These are phyloP conservation scores for Meandrusa payeni DNA, from an alignment of 2,888 invertebrate species.

Conservation along the genomic window DNA sequence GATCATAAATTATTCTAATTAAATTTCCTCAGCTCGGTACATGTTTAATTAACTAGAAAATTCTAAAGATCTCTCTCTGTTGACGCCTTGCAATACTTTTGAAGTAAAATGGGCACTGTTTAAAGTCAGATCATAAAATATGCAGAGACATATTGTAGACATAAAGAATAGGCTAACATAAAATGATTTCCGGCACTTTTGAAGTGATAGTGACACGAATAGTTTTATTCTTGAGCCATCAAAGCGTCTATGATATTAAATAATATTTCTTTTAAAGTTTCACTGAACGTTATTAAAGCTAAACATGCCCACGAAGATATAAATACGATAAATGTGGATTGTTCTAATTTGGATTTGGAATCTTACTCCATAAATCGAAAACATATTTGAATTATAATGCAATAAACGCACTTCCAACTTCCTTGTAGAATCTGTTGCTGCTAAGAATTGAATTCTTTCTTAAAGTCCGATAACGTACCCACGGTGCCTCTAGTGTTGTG, in stretches of 20 bases:
- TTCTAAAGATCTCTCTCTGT: constrained; percentile 28
- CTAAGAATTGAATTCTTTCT: no score
- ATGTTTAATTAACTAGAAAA: constrained; percentile 48
- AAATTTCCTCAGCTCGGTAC: constrained; percentile 49
- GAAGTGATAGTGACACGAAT: constrained; percentile 12
- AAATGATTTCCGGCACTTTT: constrained; percentile 21
- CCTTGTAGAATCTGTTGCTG: no score
- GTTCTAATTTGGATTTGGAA: no score
- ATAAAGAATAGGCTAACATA: constrained; percentile 18
- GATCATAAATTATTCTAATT: constrained; percentile 54
- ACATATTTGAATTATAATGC: no score
- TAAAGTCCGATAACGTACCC: no score
- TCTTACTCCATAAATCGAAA: no score
- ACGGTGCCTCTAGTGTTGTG: no score
- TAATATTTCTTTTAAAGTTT: background rate
- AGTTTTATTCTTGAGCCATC: constrained; percentile 16
- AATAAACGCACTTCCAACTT: no score
- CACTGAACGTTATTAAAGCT: no score
- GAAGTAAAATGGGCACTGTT: constrained; percentile 13
- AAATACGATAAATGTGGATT: no score
- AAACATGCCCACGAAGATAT: no score
- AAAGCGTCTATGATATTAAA: constrained; percentile 8
- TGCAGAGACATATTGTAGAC: constrained; percentile 16
- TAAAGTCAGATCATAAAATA: constrained; percentile 18
- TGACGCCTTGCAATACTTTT: no score